These are phyloP conservation scores for Aplidium turbinatum DNA, from an alignment of 23 tunicate species.

Conservation along the genomic window DNA sequence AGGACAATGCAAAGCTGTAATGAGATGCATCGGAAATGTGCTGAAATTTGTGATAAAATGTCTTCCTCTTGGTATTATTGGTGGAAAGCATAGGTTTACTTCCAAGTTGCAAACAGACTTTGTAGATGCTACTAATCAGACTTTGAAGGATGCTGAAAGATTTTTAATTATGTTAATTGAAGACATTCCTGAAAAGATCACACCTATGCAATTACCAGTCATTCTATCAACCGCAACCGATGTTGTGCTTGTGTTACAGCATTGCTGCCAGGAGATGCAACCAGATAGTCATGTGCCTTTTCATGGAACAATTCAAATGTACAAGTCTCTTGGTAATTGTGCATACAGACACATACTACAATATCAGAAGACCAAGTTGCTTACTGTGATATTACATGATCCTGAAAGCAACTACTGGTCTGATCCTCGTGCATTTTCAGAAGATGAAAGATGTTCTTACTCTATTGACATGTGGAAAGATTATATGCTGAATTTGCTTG, in stretches of 20 bases:
- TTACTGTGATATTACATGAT: constrained; percentile 51
- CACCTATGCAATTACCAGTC: constrained; percentile 12
- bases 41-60: constrained; percentile 23
- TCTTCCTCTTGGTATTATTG: constrained; percentile 47
- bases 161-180: constrained; percentile 49
- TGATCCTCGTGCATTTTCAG: constrained; percentile 67
- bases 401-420: constrained; percentile 73
- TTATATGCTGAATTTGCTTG: constrained; percentile 18
- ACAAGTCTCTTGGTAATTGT: constrained; percentile 28
- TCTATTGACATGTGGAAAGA: constrained; percentile 63
- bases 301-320: constrained; percentile 54
- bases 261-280: constrained; percentile 44
- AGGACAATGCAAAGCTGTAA: constrained; percentile 12
- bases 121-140: constrained; percentile 56
- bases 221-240: constrained; percentile 42
- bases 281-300: constrained; percentile 49
- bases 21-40: constrained; percentile 10
- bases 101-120: constrained; percentile 42
- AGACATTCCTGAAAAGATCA: constrained; percentile 53
- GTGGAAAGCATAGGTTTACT: constrained; percentile 47
- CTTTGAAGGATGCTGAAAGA: constrained; percentile 42
- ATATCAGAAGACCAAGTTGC: constrained; percentile 42
- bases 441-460: constrained; percentile 58
- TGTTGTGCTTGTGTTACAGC: constrained; percentile 39
- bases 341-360: constrained; percentile 40